A percentile compares a stretch with the other conserved stretches of the same genome.
Conservation (phyloP, 2,113 vertebrate species). For the Regulus satrapa region DNA sequence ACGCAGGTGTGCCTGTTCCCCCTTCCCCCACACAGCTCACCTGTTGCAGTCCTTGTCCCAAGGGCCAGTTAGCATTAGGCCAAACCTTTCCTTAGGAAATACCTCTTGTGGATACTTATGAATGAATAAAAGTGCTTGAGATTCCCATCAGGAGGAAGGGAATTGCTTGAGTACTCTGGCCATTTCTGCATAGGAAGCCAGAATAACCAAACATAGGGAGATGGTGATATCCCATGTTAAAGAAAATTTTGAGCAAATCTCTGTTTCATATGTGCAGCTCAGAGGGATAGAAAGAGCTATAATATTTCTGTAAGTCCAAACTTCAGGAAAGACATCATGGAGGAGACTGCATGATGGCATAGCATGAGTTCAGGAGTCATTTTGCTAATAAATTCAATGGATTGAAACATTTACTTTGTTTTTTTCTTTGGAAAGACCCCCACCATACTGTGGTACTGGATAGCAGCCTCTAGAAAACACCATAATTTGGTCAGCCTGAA, state of each 20-base stretch:
- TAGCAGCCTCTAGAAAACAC: not conserved
- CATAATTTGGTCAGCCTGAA: not conserved
- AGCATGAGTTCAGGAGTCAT: not conserved
- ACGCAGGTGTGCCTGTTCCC: not conserved
- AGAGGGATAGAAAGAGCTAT: not conserved
- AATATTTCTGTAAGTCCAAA: not conserved
- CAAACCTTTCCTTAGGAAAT: not conserved
- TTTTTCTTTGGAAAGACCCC: not conserved
- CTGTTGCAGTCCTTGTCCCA: not conserved
- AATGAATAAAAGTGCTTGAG: not conserved
- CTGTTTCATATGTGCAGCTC: not conserved
- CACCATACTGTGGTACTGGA: not conserved
- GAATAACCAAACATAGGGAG: not conserved
- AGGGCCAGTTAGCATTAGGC: not conserved
- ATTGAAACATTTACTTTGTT: not conserved
- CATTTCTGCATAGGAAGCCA: not conserved
- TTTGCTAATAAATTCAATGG: not conserved
- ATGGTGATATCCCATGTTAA: not conserved
- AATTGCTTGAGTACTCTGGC: not conserved
- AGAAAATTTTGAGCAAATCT: not conserved
- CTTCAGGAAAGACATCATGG: not conserved
- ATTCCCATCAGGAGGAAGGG: not conserved
- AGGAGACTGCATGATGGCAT: not conserved
- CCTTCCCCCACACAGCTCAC: not conserved
- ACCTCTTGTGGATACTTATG: not conserved